Evolutionary conservation across 2,797 vertebrate species (phyloP).

Genomic region (Parauchenoglanis ngamensis): DNA sequence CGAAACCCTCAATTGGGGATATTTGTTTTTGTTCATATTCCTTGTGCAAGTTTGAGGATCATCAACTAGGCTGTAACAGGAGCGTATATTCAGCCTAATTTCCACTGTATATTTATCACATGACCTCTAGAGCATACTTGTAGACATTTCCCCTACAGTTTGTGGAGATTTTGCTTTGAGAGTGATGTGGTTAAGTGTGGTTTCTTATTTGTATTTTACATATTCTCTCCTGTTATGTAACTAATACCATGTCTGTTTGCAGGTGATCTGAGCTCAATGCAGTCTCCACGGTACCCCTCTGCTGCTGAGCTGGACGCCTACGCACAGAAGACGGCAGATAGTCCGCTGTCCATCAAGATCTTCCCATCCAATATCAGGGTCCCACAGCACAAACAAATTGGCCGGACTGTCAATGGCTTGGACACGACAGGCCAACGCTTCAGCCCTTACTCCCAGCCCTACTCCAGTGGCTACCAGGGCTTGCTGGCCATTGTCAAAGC

Average conservation of each 20-base stretch:
- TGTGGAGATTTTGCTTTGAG: conserved; percentile 4
- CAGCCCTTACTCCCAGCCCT: conserved; percentile 82
- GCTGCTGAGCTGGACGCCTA: conserved; percentile 95
- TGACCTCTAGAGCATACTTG: neutral
- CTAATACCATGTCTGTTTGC: conserved; percentile 43
- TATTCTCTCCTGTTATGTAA: neutral
- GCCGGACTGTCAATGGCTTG: conserved; percentile 92
- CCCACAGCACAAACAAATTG: conserved; percentile 95
- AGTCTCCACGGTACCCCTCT: conserved; percentile 88
- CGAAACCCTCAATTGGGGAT: conserved; percentile 26
- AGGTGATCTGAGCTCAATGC: conserved; percentile 83
- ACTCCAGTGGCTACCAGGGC: conserved; percentile 84
- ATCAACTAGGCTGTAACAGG: conserved; percentile 18
- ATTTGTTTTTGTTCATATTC: conserved; percentile 39
- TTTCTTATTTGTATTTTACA: conserved; percentile 12
- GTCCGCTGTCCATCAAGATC: conserved; percentile 95
- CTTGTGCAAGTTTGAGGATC: conserved; percentile 24
- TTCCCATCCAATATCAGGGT: conserved; percentile 94
- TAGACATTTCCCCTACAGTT: neutral
- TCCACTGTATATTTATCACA: conserved; percentile 14
- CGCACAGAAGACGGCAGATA: conserved; percentile 92
- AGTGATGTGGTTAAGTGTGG: neutral
- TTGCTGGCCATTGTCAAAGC: conserved; percentile 88
- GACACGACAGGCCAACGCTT: conserved; percentile 89
- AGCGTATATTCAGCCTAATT: conserved; percentile 25